Evolutionary conservation across 2,113 vertebrate genomes (phyloP).

Genomic region (Etheostoma cragini): DNA sequence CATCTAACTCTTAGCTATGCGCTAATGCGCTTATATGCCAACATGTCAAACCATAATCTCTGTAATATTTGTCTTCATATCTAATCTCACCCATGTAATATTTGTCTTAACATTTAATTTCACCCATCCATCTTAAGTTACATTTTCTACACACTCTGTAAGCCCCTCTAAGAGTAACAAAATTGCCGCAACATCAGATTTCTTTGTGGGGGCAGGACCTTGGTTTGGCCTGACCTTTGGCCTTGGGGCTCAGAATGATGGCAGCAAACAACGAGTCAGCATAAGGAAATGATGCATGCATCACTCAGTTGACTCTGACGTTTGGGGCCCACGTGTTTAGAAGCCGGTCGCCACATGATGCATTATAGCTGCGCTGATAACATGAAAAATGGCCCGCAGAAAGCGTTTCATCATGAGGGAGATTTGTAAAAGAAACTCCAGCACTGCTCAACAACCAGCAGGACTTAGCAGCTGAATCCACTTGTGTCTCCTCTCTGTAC

Average conservation of each 20-base stretch:
- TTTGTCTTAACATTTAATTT: neutral
- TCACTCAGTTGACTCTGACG: slow-evolving; percentile 59
- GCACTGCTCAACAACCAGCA: slow-evolving; percentile 10
- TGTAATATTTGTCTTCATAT: neutral
- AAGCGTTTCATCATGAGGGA: slow-evolving; percentile 33
- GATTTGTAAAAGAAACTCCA: slow-evolving; percentile 14
- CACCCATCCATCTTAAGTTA: neutral
- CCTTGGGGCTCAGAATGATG: slow-evolving; percentile 50
- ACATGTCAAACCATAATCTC: neutral
- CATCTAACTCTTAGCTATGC: neutral
- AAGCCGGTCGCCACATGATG: slow-evolving; percentile 50
- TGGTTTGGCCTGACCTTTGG: slow-evolving; percentile 61
- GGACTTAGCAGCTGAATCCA: slow-evolving; percentile 11
- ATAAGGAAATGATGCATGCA: slow-evolving; percentile 65
- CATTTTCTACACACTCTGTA: slow-evolving; percentile 3
- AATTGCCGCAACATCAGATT: slow-evolving; percentile 59
- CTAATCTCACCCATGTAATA: neutral
- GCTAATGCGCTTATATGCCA: neutral
- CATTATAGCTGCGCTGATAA: slow-evolving; percentile 49
- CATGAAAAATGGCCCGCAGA: slow-evolving; percentile 42
- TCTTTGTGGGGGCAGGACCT: slow-evolving; percentile 14
- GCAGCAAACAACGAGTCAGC: slow-evolving; percentile 63
- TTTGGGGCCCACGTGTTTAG: slow-evolving; percentile 37
- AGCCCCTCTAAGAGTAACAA: neutral
- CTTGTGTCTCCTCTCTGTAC: neutral